Evolutionary conservation across 2,113 vertebrate species (phyloP), one percentile per base, ranked within the genome.

Genomic region (Chinchilla lanigera): DNA sequence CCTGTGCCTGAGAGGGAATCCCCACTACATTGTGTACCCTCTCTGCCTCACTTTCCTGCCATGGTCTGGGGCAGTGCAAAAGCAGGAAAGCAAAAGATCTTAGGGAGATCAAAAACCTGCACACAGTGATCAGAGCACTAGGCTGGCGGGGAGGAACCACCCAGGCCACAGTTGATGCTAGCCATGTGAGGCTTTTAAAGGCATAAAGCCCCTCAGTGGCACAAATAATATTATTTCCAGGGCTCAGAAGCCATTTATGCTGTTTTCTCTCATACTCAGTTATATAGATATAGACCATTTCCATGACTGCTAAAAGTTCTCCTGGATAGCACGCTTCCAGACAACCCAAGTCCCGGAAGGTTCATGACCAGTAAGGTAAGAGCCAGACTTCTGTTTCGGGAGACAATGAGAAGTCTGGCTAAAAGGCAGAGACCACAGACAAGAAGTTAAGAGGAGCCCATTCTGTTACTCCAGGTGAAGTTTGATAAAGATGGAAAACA

Each of bases 1-100:
- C 3, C 1, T 3, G 24, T 22, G 26, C 30, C 6, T 9, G 12
- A 33, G 17, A 28, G 13, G 2, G 24, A 95, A 54, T 0, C 1
- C 5, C 11, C 58, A 54, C 24, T 54, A 35, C 50, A 54, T 11
- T 54, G 17, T 26, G 35, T 81, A 54, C 30, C 17, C 1, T 22
- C 17, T n/a, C 35, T 82, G 80, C 80, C 38, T 50, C 30, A 2
- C 1, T 80, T n/a, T 30, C 16, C 63, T n/a, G 16, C 13, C 47
- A 24, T 50, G 1, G 4, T n/a, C 33, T 8, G 10, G 24, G 1
- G 38, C 33, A 47, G 0, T 12, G 19, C 26, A 58, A 63, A 89
- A 71, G 9, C 38, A 1, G 16, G 22, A 5, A 71, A 11, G 19
- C 58, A 54, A 56, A 63, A 33, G 17, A 81, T 7, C 44, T 78